phyloP scores from a whole-genome alignment of 1,140 invertebrate genomes.

The Drosophila pandora region DNA sequence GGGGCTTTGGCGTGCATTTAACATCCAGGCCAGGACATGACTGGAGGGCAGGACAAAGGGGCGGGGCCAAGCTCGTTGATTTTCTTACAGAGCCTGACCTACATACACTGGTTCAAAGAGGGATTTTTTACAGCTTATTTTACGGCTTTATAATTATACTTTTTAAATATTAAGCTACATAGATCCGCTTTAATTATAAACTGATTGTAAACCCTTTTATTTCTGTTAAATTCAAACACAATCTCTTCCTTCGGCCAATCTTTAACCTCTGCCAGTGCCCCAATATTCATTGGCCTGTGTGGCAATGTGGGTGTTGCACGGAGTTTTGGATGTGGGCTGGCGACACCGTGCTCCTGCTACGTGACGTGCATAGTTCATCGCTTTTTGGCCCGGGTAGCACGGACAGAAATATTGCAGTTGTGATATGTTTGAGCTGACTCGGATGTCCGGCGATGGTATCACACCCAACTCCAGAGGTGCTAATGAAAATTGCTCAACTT shows the following conservation, averaged over 20 bases:
- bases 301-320: conserved; percentile 6
- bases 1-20: conserved; percentile 78
- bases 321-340: conserved; percentile 15
- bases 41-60: conserved; percentile 34
- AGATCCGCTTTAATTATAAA: too few relatives aligned
- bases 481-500: conserved; percentile 78
- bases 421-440: conserved; percentile 72
- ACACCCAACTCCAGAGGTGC: conserved; percentile 54
- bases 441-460: conserved; percentile 37
- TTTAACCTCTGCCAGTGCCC: background rate
- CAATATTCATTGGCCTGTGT: conserved; percentile 1
- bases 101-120: conserved; percentile 18
- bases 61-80: conserved; percentile 58
- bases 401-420: conserved; percentile 74
- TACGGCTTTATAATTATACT: too few relatives aligned
- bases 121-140: background rate
- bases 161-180: too few relatives aligned
- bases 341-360: conserved; percentile 61
- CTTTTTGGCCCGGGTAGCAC: conserved; percentile 42
- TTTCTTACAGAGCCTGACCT: conserved; percentile 26
- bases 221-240: background rate
- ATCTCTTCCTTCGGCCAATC: background rate
- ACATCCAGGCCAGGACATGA: conserved; percentile 50
- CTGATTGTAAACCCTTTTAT: too few relatives aligned
- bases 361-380: conserved; percentile 79